These are phyloP conservation scores for Steinernema khuongi DNA, from an alignment of 1,140 invertebrate species.

Conservation along the genomic window DNA sequence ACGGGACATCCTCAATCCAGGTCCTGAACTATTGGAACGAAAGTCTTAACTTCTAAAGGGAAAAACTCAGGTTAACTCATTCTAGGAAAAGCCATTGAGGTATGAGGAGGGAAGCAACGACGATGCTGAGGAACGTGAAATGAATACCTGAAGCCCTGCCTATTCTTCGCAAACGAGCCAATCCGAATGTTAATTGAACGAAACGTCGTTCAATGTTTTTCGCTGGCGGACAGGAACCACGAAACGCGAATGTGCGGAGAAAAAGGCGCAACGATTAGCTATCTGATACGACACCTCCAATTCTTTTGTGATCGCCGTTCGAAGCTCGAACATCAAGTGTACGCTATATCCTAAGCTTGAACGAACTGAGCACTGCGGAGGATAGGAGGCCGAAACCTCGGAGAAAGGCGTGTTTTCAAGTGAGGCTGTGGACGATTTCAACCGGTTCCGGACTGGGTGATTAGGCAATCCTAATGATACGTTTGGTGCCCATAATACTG, in stretches of 20 bases:
- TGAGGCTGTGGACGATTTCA: too few species aligned
- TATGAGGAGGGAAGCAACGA: not conserved
- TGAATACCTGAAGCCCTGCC: not conserved
- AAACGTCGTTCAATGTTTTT: slow-evolving; percentile 3
- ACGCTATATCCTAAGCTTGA: too few species aligned
- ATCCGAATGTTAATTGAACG: slow-evolving; percentile 8
- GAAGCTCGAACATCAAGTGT: not conserved
- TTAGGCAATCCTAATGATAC: too few species aligned
- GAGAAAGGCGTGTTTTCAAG: too few species aligned
- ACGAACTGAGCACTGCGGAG: too few species aligned
- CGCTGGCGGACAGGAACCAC: not conserved
- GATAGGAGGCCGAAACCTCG: too few species aligned
- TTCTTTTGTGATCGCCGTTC: not conserved
- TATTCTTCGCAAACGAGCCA: not conserved
- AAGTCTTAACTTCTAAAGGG: too few species aligned
- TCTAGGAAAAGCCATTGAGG: not conserved
- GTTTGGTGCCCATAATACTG: too few species aligned
- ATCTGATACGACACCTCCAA: not conserved
- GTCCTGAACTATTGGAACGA: too few species aligned
- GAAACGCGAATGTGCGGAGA: not conserved
- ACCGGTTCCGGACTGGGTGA: too few species aligned
- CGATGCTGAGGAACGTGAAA: not conserved
- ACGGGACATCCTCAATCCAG: too few species aligned
- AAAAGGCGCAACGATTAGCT: not conserved
- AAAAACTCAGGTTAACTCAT: not conserved